These are phyloP conservation scores for Miltochrista miniata DNA, from an alignment of 2,888 invertebrate genomes.

Conservation along the genomic window DNA sequence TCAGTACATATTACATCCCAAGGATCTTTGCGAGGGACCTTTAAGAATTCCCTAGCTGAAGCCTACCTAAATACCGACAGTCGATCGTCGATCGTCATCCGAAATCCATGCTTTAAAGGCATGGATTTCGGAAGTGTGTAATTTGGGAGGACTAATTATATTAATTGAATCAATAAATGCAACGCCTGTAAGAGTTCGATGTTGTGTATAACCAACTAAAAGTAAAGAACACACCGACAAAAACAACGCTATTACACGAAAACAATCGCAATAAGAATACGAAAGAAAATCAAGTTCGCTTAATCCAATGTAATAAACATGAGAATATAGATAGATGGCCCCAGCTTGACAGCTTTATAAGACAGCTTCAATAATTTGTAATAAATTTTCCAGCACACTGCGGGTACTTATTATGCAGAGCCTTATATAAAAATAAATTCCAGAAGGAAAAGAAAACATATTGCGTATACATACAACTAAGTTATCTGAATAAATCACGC, in stretches of 20 bases:
- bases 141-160: no score
- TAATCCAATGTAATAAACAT: neutral
- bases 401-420: slow-evolving; percentile 56
- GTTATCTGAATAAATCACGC: slow-evolving; percentile 56
- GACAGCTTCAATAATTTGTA: slow-evolving; percentile 34
- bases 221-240: neutral
- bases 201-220: no score
- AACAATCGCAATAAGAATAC: neutral
- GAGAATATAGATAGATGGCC: slow-evolving; percentile 8
- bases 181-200: no score
- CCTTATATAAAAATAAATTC: slow-evolving; percentile 46
- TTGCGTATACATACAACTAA: slow-evolving; percentile 47
- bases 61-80: no score
- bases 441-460: slow-evolving; percentile 47
- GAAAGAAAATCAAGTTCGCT: neutral
- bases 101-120: no score
- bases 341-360: slow-evolving; percentile 23
- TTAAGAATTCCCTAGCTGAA: no score
- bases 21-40: no score
- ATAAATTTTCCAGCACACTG: slow-evolving; percentile 40
- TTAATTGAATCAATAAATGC: no score
- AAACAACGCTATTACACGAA: neutral
- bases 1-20: no score
- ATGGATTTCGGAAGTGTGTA: no score
- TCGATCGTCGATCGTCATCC: no score